Evolutionary conservation across 2,113 vertebrate genomes (phyloP).

Genomic region (Tinamus guttatus): DNA sequence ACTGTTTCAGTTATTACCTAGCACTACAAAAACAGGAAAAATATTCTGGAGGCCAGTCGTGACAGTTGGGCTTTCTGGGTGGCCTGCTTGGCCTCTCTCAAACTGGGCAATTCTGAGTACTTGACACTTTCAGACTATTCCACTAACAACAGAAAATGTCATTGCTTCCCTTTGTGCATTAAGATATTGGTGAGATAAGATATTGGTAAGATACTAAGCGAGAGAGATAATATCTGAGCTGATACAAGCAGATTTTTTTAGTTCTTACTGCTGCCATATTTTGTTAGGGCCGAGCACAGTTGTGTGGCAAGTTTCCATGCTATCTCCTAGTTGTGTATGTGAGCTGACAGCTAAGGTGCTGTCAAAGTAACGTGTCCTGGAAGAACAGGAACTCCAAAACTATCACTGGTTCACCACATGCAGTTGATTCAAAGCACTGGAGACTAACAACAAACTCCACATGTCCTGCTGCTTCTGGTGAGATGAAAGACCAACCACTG

Average conservation of each 20-base stretch:
- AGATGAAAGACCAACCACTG: not conserved
- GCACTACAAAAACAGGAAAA: not conserved
- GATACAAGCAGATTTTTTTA: not conserved
- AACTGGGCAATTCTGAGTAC: not conserved
- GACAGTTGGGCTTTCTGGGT: constrained; percentile 26
- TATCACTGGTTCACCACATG: not conserved
- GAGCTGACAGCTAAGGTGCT: not conserved
- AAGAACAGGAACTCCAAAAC: not conserved
- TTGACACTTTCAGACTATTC: not conserved
- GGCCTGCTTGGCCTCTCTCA: constrained; percentile 19
- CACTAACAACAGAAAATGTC: not conserved
- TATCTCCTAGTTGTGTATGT: not conserved
- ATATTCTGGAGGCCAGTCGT: constrained; percentile 17
- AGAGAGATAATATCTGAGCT: not conserved
- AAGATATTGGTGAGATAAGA: not conserved
- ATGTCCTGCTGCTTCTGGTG: not conserved
- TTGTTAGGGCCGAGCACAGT: not conserved
- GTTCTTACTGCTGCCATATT: not conserved
- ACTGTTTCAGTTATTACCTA: constrained; percentile 62
- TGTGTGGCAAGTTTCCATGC: not conserved
- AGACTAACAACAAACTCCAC: not conserved
- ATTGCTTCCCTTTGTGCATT: not conserved
- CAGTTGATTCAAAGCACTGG: not conserved
- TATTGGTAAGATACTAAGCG: not conserved
- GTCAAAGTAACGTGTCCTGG: not conserved